Evolutionary conservation across 2,888 invertebrate species (phyloP).

Genomic region (Clunio marinus): DNA sequence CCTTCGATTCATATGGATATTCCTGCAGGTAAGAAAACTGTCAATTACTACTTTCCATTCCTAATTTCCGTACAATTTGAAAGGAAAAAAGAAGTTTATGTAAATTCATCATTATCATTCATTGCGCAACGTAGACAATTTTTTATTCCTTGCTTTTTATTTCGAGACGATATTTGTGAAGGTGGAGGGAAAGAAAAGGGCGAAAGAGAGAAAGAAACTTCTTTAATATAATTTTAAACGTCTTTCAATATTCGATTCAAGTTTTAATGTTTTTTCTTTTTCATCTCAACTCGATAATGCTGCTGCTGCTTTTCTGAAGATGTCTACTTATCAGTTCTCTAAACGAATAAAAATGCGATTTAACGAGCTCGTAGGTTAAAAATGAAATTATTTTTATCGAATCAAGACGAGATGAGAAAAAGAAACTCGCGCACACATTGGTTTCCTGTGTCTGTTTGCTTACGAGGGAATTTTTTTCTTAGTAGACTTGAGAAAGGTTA

Average conservation of each 20-base stretch:
- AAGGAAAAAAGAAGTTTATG: conserved; percentile 17
- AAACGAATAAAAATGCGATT: conserved; percentile 17
- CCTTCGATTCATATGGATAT: conserved; percentile 50
- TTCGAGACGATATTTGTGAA: too few relatives aligned
- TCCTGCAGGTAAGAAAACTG: conserved; percentile 49
- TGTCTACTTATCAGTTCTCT: conserved; percentile 30
- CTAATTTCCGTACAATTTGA: too few relatives aligned
- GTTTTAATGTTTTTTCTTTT: background rate
- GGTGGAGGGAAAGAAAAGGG: background rate
- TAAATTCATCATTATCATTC: conserved; percentile 34
- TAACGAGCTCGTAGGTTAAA: conserved; percentile 13
- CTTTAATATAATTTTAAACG: background rate
- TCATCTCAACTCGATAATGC: background rate
- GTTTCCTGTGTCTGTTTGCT: background rate
- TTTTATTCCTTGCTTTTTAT: background rate
- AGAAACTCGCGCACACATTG: background rate
- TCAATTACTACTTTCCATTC: too few relatives aligned
- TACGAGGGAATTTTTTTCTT: background rate
- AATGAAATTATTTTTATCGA: conserved; percentile 28
- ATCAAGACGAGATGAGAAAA: background rate
- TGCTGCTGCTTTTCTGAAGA: conserved; percentile 3
- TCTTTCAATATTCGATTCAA: conserved; percentile 1
- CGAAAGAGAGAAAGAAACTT: background rate
- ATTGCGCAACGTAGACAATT: conserved; percentile 28
- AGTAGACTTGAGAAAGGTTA: background rate